phyloP scores from a whole-genome alignment of 2,888 invertebrate species.

The Chalcosyrphus nemorum region DNA sequence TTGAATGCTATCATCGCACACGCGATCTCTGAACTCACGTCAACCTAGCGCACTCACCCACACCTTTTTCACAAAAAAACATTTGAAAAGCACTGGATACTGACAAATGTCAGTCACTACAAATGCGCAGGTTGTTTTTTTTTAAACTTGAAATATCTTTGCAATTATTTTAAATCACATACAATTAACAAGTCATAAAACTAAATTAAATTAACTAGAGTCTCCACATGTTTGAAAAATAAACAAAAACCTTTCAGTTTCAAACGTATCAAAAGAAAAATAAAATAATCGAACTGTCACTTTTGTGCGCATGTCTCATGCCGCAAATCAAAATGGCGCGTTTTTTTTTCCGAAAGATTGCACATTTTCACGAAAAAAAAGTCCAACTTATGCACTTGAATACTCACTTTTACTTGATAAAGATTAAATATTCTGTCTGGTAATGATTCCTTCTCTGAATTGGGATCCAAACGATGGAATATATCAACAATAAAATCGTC shows the following conservation, averaged over 20 bases:
- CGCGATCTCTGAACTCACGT: too few species aligned
- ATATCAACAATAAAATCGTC: conserved; percentile 86
- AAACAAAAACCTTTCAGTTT: neutral
- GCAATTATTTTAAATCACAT: too few species aligned
- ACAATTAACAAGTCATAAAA: too few species aligned
- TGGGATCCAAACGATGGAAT: conserved; percentile 82
- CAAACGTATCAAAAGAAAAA: neutral
- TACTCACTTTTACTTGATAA: conserved; percentile 83
- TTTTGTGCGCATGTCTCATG: conserved; percentile 4
- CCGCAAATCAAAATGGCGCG: conserved; percentile 6
- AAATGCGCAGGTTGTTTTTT: too few species aligned
- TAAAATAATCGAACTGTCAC: conserved; percentile 4
- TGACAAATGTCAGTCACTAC: too few species aligned
- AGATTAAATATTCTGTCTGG: conserved; percentile 84
- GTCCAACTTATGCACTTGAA: neutral
- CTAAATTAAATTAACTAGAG: too few species aligned
- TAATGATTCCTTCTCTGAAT: conserved; percentile 81
- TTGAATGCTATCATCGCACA: too few species aligned
- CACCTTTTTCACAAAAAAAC: too few species aligned
- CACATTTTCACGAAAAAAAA: conserved; percentile 5
- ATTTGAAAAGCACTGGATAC: too few species aligned
- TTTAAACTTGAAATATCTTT: too few species aligned
- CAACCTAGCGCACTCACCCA: too few species aligned
- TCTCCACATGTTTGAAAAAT: too few species aligned
- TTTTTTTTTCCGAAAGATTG: neutral